Evolutionary conservation across 2,113 vertebrate species (phyloP).

Genomic region (Clarias magur): DNA sequence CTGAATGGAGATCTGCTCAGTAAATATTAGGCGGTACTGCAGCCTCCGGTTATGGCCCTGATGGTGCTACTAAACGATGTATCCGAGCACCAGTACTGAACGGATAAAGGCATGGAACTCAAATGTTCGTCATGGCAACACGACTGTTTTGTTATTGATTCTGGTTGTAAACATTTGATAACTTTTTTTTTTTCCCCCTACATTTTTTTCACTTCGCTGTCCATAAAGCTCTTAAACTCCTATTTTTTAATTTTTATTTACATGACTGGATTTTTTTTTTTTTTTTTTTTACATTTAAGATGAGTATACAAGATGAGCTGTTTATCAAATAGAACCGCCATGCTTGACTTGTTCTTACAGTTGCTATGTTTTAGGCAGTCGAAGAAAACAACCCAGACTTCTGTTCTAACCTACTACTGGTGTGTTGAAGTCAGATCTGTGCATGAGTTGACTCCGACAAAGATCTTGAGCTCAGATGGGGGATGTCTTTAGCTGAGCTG

Average conservation of each 20-base stretch:
- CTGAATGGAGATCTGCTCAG: not conserved
- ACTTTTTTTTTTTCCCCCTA: not conserved
- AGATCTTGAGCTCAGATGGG: not conserved
- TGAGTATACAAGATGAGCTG: not conserved
- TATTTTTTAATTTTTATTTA: not conserved
- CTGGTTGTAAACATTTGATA: conserved; percentile 11
- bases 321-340: not conserved
- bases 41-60: not conserved
- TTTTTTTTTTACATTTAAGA: no score
- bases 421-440: not conserved
- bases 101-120: not conserved
- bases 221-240: not conserved
- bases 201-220: not conserved
- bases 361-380: not conserved
- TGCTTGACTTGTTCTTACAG: not conserved
- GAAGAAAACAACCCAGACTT: not conserved
- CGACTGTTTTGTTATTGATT: conserved; percentile 26
- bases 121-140: conserved; percentile 15
- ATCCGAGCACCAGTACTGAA: conserved; percentile 9
- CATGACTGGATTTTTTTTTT: not conserved
- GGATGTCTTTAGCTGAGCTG: not conserved
- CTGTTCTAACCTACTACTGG: not conserved
- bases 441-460: not conserved
- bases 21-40: conserved; percentile 19
- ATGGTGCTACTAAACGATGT: conserved; percentile 4